These are phyloP conservation scores for Hyposoter didymator DNA, from an alignment of 2,888 invertebrate species.

Conservation along the genomic window DNA sequence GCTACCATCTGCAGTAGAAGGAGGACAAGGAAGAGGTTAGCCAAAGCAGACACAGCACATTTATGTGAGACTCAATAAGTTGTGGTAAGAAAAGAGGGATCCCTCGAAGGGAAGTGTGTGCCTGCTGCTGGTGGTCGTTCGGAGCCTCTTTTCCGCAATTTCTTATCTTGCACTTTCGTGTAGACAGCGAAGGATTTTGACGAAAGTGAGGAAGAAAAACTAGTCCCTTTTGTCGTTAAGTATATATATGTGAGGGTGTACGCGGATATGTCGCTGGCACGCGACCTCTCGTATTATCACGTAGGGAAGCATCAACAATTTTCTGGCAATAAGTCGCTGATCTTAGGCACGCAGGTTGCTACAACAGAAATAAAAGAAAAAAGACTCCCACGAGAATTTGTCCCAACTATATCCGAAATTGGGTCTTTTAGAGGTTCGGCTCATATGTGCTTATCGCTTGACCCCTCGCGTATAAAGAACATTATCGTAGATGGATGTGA, in stretches of 20 bases:
- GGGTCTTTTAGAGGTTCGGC: neutral
- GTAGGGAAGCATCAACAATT: slow-evolving; percentile 24
- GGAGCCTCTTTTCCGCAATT: slow-evolving; percentile 3
- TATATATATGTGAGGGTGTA: slow-evolving; percentile 2
- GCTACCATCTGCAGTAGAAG: slow-evolving; percentile 1
- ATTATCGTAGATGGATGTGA: neutral
- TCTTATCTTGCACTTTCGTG: slow-evolving; percentile 22
- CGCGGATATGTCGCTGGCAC: slow-evolving; percentile 18
- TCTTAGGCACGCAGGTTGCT: slow-evolving; percentile 7
- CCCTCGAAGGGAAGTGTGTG: neutral
- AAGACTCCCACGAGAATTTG: slow-evolving; percentile 8
- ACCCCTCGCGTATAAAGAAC: neutral
- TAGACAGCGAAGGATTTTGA: slow-evolving; percentile 5
- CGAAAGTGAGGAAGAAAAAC: slow-evolving; percentile 9
- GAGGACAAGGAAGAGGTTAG: neutral
- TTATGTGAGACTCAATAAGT: neutral
- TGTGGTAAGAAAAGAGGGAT: neutral
- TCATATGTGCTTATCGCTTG: neutral
- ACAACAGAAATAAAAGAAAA: slow-evolving; percentile 3
- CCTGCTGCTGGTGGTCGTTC: slow-evolving; percentile 1
- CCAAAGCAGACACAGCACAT: slow-evolving; percentile 22
- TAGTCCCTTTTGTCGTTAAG: slow-evolving; percentile 18
- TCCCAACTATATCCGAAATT: slow-evolving; percentile 9
- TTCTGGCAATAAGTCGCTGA: slow-evolving; percentile 30
- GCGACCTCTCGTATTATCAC: slow-evolving; percentile 21